Evolutionary conservation across 2,888 invertebrate genomes (phyloP), one percentile per base, ranked within the genome.

Genomic region (Amblyjoppa proteus): DNA sequence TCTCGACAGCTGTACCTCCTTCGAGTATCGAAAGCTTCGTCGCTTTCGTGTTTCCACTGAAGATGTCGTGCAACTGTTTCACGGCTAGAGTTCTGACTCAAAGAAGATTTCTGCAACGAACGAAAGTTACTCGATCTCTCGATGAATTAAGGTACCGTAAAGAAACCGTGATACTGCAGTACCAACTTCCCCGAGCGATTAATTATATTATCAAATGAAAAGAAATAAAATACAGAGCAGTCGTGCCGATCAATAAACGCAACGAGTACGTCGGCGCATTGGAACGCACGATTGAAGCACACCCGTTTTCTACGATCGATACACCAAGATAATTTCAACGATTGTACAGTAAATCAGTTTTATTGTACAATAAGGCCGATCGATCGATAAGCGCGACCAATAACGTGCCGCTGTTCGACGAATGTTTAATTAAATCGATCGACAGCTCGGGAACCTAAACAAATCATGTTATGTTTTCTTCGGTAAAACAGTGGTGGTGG

Each of bases 391-490:
- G 80, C 78, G 71, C 61, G 61, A 45, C 61, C 45, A 85, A 87
- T 85, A 84, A 81, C 81, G 75, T 69, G 79, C 81, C 71, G 81
- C 78, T 78, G 61, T 79, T 68, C 76, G 61, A 81, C 77, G 78
- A 85, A 81, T 81, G 78, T 85, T 85, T 81, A 85, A 85, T 87
- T 83, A 79, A 87, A 87, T 80, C 75, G 68, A 58, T 51, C 81
- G 68, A 85, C 75, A 85, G 78, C 81, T 83, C 64, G 80, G 70
- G 69, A 81, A 84, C 9, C 31, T 81, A 70, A 78, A 84, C 56
- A 70, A 84, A 81, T 74, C 66, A 69, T 80, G 45, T 79, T 78
- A 76, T 34, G 53, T 70, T 81, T 73, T 69, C 25, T 75, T 56
- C 49, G 25, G 34, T 70, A 70, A 71, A 75, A 81, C 66, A 74